Evolutionary conservation across 2,797 vertebrate species (phyloP).

Genomic region (Tapirus indicus): DNA sequence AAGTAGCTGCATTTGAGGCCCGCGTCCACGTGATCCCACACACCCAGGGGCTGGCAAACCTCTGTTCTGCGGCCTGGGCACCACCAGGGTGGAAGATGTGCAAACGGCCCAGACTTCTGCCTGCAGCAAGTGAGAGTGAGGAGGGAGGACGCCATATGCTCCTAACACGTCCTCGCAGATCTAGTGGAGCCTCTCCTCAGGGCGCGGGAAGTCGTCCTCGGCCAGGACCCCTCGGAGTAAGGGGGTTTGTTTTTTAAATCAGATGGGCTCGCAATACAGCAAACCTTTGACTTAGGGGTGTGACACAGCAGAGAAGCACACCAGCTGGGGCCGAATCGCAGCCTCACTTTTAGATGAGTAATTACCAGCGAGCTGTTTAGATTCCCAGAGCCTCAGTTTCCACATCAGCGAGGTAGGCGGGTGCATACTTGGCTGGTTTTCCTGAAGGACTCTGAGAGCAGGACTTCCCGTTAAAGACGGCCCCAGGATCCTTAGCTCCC

Average conservation of each 20-base stretch:
- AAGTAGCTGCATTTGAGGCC: not conserved
- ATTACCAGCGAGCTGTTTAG: not conserved
- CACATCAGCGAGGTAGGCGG: too few relatives aligned
- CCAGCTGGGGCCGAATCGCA: not conserved
- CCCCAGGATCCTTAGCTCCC: rapidly evolving
- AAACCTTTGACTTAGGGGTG: not conserved
- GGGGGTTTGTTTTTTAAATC: too few relatives aligned
- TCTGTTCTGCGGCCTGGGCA: not conserved
- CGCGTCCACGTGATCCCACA: rapidly evolving
- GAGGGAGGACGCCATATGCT: rapidly evolving
- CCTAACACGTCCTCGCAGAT: not conserved
- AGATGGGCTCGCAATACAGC: rapidly evolving
- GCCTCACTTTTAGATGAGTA: not conserved
- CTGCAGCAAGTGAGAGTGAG: not conserved
- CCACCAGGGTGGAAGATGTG: rapidly evolving
- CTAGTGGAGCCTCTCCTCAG: not conserved
- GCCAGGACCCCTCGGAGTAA: not conserved
- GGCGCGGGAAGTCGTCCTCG: not conserved
- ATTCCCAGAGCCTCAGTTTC: not conserved
- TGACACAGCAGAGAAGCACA: rapidly evolving
- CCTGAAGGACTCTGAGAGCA: not conserved
- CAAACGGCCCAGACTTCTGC: too few relatives aligned
- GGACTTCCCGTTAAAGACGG: not conserved
- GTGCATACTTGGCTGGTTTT: rapidly evolving
- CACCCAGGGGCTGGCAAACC: not conserved